Conservation (phyloP, 2,888 invertebrate species). For the Lithophane leautieri region DNA sequence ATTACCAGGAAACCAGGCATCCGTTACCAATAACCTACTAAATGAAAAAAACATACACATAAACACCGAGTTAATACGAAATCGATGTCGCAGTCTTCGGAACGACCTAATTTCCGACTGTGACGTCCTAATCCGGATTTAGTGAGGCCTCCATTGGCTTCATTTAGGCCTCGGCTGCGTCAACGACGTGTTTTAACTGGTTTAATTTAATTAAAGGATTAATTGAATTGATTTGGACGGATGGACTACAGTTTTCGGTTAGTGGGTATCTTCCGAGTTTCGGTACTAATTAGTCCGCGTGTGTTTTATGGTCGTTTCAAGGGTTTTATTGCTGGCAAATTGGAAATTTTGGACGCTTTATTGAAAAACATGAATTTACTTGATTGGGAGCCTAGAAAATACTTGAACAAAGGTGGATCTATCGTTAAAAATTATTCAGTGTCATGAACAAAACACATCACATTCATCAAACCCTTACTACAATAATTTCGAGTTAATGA, state of each 20-base stretch:
- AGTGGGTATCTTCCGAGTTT: constrained; percentile 17
- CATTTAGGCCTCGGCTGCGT: constrained; percentile 52
- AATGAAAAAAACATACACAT: constrained; percentile 2
- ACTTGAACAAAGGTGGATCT: not conserved
- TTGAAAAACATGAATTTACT: not conserved
- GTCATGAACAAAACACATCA: not conserved
- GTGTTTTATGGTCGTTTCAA: constrained; percentile 17
- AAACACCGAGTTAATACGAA: constrained; percentile 44
- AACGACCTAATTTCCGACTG: constrained; percentile 76
- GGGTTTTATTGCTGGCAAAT: constrained; percentile 22
- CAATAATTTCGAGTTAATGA: not conserved
- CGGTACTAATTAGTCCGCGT: constrained; percentile 15
- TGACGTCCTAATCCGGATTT: constrained; percentile 75
- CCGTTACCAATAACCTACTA: not conserved
- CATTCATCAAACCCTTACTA: not conserved
- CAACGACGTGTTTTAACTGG: constrained; percentile 54
- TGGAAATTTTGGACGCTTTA: constrained; percentile 13
- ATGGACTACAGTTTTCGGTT: constrained; percentile 34
- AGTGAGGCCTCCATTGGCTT: constrained; percentile 70
- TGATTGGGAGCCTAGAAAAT: not conserved
- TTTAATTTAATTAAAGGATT: constrained; percentile 69
- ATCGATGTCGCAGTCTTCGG: constrained; percentile 58
- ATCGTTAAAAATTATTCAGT: not conserved
- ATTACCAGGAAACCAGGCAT: not conserved
- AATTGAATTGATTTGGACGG: constrained; percentile 49